Percentiles rank a stretch among this genome's conserved stretches.
These are phyloP conservation scores for Ia io DNA, from an alignment of 2,113 vertebrate species.

Conservation along the genomic window DNA sequence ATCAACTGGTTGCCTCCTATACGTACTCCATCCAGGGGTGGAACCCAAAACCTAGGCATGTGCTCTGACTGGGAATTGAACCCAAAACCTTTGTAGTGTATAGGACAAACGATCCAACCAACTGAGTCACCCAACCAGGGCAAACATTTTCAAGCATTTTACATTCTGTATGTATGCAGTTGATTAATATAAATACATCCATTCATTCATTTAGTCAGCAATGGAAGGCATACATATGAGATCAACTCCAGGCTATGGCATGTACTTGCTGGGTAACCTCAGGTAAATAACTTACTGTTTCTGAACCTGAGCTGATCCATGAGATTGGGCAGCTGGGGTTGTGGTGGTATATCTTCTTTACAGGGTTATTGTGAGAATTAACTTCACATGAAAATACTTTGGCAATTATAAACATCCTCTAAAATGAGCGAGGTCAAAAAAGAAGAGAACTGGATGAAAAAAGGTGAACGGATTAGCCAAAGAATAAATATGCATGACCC, in stretches of 20 bases:
- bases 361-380: background rate
- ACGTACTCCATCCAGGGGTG: background rate
- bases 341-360: background rate
- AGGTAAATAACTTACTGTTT: background rate
- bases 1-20: background rate
- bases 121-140: background rate
- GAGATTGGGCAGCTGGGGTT: background rate
- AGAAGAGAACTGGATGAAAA: background rate
- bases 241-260: background rate
- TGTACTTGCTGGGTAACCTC: background rate
- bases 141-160: background rate
- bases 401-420: background rate
- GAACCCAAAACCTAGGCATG: background rate
- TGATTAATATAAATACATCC: background rate
- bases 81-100: background rate
- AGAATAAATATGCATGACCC: background rate
- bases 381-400: background rate
- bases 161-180: background rate
- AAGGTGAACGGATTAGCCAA: background rate
- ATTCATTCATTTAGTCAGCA: background rate
- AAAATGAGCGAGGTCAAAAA: background rate
- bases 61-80: background rate
- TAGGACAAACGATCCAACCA: background rate
- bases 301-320: background rate
- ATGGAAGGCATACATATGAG: background rate